These are phyloP conservation scores for Montipora efflorescens DNA, from an alignment of 64 coral and sea anemone genomes.

Conservation along the genomic window DNA sequence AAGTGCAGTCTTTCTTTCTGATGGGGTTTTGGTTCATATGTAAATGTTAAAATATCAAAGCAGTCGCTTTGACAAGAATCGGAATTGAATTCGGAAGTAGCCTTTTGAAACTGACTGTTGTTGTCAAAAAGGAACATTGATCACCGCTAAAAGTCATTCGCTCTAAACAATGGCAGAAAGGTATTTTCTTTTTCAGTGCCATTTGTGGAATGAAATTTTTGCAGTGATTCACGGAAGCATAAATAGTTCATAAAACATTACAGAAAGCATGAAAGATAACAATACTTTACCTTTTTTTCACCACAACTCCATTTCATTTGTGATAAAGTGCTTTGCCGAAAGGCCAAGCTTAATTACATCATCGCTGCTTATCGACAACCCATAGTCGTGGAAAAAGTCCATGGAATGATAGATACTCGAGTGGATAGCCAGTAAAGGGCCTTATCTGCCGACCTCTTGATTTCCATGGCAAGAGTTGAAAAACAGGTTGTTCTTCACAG, in stretches of 20 bases:
- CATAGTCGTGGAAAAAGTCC: not conserved
- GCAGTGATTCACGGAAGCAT: too few relatives aligned
- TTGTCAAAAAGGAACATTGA: not conserved
- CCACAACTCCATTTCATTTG: not conserved
- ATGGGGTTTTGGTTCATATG: too few relatives aligned
- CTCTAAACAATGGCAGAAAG: not conserved
- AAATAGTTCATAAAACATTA: too few relatives aligned
- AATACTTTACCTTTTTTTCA: not conserved
- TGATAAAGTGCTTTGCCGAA: not conserved
- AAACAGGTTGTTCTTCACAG: constrained; percentile 35
- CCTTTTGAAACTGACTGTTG: too few relatives aligned
- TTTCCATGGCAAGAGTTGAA: not conserved
- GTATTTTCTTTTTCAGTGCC: too few relatives aligned
- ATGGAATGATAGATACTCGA: not conserved
- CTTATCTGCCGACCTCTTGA: constrained; percentile 15
- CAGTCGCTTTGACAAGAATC: too few relatives aligned
- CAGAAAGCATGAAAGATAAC: not conserved
- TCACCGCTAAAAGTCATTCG: not conserved
- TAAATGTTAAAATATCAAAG: too few relatives aligned
- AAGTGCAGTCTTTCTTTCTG: too few relatives aligned
- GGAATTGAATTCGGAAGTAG: too few relatives aligned
- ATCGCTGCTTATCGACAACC: not conserved
- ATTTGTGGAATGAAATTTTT: too few relatives aligned
- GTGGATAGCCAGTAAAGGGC: constrained; percentile 13
- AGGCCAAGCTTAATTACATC: constrained; percentile 23